phyloP scores from a whole-genome alignment of 2,113 vertebrate genomes.

The Protomyctophum bolini region DNA sequence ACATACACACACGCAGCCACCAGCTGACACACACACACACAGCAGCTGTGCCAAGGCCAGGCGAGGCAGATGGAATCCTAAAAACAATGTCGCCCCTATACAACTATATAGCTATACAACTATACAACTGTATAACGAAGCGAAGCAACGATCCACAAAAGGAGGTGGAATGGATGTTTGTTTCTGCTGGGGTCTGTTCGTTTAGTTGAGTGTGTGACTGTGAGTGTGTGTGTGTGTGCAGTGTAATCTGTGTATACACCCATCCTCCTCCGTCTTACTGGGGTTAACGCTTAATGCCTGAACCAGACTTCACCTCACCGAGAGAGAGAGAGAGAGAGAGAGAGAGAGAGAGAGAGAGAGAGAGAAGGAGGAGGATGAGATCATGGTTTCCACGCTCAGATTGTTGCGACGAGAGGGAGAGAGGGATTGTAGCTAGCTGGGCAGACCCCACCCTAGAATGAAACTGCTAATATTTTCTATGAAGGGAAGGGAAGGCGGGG shows the following conservation, averaged over 20 bases:
- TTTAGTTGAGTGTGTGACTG: background rate
- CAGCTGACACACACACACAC: conserved; percentile 78
- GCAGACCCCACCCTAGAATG: conserved; percentile 78
- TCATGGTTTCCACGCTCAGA: conserved; percentile 70
- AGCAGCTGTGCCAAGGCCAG: conserved; percentile 77
- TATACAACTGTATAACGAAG: conserved; percentile 6
- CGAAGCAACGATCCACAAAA: background rate
- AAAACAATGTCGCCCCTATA: conserved; percentile 41
- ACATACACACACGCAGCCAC: conserved; percentile 45
- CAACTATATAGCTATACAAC: too few species aligned
- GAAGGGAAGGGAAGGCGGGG: background rate
- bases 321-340: conserved; percentile 1
- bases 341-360: conserved; percentile 2
- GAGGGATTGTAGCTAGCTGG: conserved; percentile 50
- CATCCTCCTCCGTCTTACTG: conserved; percentile 11
- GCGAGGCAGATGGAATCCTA: conserved; percentile 58
- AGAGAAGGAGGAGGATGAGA: conserved; percentile 56
- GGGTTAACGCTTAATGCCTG: conserved; percentile 65
- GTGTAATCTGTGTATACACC: conserved; percentile 4
- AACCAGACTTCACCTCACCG: conserved; percentile 73
- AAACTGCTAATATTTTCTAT: conserved; percentile 60
- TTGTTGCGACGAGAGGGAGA: conserved; percentile 45
- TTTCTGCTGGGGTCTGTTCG: background rate
- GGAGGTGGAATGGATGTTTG: conserved; percentile 3
- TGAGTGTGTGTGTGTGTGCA: background rate